These are phyloP conservation scores for Ameiurus melas DNA, from an alignment of 2,113 vertebrate species.

Conservation along the genomic window DNA sequence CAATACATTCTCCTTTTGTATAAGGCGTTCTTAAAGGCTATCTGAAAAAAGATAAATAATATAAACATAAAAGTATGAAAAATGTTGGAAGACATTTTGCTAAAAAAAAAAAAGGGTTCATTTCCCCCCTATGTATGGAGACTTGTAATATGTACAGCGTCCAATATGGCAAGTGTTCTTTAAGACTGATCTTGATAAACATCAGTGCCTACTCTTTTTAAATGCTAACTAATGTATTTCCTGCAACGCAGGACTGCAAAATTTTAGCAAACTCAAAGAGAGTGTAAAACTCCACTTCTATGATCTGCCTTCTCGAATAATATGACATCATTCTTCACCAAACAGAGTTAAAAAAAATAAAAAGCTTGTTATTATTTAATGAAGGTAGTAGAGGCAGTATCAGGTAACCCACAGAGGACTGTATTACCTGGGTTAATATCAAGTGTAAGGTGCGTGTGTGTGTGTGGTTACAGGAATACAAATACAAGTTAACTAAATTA, in stretches of 20 bases:
- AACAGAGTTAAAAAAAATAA: not conserved
- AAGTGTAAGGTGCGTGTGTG: conserved; percentile 6
- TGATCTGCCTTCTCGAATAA: not conserved
- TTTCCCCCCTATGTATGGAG: no score
- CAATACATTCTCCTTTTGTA: no score
- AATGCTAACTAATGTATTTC: not conserved
- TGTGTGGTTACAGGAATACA: not conserved
- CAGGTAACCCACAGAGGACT: conserved; percentile 10
- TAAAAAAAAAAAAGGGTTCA: no score
- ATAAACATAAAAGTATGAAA: no score
- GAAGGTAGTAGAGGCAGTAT: conserved; percentile 9
- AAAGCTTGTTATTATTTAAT: not conserved
- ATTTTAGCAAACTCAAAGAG: not conserved
- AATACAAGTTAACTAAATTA: not conserved
- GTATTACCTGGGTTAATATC: conserved; percentile 9
- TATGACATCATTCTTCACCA: not conserved
- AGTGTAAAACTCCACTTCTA: not conserved
- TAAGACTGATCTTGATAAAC: not conserved
- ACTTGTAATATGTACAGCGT: not conserved
- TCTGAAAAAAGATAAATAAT: no score
- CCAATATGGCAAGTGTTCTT: not conserved
- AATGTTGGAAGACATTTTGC: no score
- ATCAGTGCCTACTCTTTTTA: not conserved
- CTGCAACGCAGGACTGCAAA: not conserved
- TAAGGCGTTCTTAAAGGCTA: no score